These are phyloP conservation scores for Etheostoma perlongum DNA, from an alignment of 2,797 vertebrate genomes.

Conservation along the genomic window DNA sequence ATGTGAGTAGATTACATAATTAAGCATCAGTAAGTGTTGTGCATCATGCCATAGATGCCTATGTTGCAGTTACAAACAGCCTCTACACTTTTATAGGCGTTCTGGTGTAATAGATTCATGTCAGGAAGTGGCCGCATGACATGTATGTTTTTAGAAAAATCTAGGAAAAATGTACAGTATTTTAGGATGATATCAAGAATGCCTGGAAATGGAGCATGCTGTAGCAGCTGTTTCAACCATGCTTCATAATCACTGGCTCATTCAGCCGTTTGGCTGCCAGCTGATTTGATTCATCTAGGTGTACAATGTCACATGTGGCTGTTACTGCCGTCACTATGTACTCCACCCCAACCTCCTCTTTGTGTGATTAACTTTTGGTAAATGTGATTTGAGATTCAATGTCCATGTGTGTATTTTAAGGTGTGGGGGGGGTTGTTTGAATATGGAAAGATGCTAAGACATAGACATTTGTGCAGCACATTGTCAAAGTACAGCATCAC, in stretches of 20 bases:
- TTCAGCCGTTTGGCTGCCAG: conserved; percentile 4
- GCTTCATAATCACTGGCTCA: not conserved
- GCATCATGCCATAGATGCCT: not conserved
- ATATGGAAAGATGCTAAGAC: no score
- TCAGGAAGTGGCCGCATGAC: not conserved
- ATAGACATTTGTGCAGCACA: no score
- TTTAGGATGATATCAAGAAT: not conserved
- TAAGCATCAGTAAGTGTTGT: not conserved
- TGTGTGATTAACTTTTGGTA: not conserved
- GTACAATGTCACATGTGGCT: not conserved
- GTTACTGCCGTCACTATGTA: not conserved
- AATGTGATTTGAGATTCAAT: not conserved
- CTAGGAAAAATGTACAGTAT: not conserved
- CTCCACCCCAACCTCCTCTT: not conserved
- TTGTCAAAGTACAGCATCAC: no score
- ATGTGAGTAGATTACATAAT: not conserved
- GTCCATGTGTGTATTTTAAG: not conserved
- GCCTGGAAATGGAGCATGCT: not conserved
- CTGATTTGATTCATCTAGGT: not conserved
- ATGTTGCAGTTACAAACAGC: not conserved
- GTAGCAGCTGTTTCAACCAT: not conserved
- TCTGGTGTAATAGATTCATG: not conserved
- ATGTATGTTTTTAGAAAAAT: not conserved
- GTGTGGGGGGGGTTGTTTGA: no score
- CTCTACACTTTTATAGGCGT: not conserved